Evolutionary conservation across 2,113 vertebrate species (phyloP), one percentile per base, ranked within the genome.

Genomic region (Arvicanthis niloticus): DNA sequence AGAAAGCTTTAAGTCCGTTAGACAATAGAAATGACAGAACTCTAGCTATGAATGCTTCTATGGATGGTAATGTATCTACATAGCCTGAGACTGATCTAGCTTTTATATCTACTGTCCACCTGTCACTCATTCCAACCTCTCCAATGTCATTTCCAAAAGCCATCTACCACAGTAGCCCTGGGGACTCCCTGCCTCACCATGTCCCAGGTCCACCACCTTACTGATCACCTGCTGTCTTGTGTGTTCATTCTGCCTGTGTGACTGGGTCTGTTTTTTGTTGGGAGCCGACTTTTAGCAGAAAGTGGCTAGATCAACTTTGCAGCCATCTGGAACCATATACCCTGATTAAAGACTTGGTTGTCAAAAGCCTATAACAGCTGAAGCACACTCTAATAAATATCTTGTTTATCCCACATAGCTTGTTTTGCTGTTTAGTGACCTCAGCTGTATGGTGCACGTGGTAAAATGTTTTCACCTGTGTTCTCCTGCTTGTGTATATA

Each of bases 141-240:
- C 62, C 21, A 29, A 60, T 84, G 76, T n/a, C 15, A 58, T 91
- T 86, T 60, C 13, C 6, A 0, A n/a, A 65, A 72, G n/a, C 29
- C 22, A 12, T 34, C 40, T 34, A 31, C 16, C 70, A 17, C 22
- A 11, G 10, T 78, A 48, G 68, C 48, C 7, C 3, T 0, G 29
- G 51, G 65, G 82, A 31, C 24, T 37, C 21, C 1, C 37, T 19
- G 26, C 11, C 58, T 62, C 58, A 11, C 53, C 89, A 2, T 24
- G 3, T 26, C 51, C n/a, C 37, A 7, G 4, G 4, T 34, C 51
- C 0, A 2, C 62, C 24, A 37, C 13, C 26, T 22, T 17, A 3
- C 12, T 45, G 48, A 10, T 4, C 12, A 42, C 31, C 65, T 34
- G 12, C 0, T 17, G 26, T 24, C 42, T 37, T 21, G 34, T 1